Conservation (phyloP, 2,113 vertebrate genomes). For the Raja brachyura region DNA sequence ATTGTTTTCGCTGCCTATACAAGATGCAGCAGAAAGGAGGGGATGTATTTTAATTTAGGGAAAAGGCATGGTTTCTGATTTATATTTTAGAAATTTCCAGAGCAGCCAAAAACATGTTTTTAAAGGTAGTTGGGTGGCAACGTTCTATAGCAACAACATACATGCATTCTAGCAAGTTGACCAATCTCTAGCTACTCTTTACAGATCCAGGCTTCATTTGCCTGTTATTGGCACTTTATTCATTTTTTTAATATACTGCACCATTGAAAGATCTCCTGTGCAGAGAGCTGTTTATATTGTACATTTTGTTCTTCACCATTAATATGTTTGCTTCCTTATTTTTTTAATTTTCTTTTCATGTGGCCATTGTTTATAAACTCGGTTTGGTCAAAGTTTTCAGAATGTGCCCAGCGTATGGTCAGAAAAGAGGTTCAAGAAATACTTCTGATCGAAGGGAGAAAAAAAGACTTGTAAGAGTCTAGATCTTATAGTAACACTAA, state of each 20-base stretch:
- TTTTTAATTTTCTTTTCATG: not conserved
- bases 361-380: constrained; percentile 19
- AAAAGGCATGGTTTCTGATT: not conserved
- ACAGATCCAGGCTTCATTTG: constrained; percentile 33
- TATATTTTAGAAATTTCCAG: constrained; percentile 19
- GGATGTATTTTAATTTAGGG: not conserved
- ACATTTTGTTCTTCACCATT: constrained; percentile 18
- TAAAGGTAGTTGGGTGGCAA: not conserved
- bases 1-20: not conserved
- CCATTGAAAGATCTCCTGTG: constrained; percentile 1
- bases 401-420: not conserved
- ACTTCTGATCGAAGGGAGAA: not conserved
- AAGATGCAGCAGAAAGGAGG: not conserved
- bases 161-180: not conserved
- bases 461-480: not conserved
- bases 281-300: constrained; percentile 12
- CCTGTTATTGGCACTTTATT: constrained; percentile 36
- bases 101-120: not conserved
- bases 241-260: not conserved
- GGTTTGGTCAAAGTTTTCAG: constrained; percentile 32
- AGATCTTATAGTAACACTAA: constrained; percentile 27
- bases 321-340: not conserved
- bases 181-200: constrained; percentile 14
- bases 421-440: constrained; percentile 1
- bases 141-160: not conserved